Base-by-base conservation (phyloP, 2,888 invertebrate genomes). In the Lasioglossum oenotherae region DNA sequence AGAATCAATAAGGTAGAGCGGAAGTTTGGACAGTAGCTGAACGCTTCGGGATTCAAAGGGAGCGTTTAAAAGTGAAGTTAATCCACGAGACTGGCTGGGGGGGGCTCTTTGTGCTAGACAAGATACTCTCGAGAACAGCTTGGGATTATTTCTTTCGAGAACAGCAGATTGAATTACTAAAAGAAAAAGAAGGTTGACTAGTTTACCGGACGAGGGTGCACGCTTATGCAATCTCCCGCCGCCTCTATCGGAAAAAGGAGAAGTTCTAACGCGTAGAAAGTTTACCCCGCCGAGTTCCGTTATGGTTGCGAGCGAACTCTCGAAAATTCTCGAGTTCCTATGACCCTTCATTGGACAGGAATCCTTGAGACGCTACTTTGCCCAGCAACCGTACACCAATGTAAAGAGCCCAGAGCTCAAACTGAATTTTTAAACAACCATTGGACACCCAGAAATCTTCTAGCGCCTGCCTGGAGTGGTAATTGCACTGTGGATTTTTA, bases 111-210 rank as follows among this genome's bases (percentile, higher is more conserved):
- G 35, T 69, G 12, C 38, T n/a, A 4, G 35, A n/a, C 38, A 12
- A 23, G 35, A 69, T 69, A 38, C n/a, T 23, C 10, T n/a, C 23
- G 38, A n/a, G 38, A 69, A 23, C 69, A 69, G 38, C 23, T 16
- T 35, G 53, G 19, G 57, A 64, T 77, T 64, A 64, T 67, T 82
- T 44, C n/a, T 74, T 80, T 4, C 74, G 64, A 27, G 60, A 44
- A 67, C 10, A 1, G 0, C 16, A n/a, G 35, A 64, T 74, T 14
- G 23, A 80, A 23, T 16, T 10, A 3, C 19, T 3, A 8, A 31
- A 49, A 16, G 60, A 35, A 46, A 27, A 38, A 67, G n/a, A 19
- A 60, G 53, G 49, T 74, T 67, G 19, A 53, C 41, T 14, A 38
- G 19, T 31, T 16, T 1, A 44, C 67, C 67, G 60, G 14, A 60